Percentiles rank a stretch among this genome's conserved stretches.
Evolutionary conservation across 2,888 invertebrate genomes (phyloP).

Genomic region (Drosophila atroscutellata): DNA sequence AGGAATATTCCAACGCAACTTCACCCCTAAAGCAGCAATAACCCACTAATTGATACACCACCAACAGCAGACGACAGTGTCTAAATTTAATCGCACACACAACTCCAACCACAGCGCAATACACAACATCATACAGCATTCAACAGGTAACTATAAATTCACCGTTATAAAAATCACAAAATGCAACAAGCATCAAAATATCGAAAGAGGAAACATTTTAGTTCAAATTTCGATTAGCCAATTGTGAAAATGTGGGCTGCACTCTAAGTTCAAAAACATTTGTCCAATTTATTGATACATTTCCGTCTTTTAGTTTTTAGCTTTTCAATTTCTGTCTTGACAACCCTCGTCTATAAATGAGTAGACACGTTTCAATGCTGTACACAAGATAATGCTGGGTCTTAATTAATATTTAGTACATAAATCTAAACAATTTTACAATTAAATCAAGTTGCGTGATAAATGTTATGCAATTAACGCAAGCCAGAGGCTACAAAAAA

Average conservation of each 20-base stretch:
- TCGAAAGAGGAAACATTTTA: neutral
- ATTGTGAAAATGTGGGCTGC: neutral
- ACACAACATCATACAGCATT: conserved; percentile 5
- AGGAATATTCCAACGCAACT: conserved; percentile 77
- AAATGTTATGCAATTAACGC: conserved; percentile 62
- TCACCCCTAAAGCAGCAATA: conserved; percentile 51
- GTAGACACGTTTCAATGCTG: conserved; percentile 32
- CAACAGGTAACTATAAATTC: conserved; percentile 22
- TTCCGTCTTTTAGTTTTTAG: neutral
- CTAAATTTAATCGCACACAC: neutral
- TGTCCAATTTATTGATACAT: neutral
- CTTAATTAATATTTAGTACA: conserved; percentile 56
- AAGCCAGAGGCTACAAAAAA: conserved; percentile 33
- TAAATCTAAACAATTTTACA: conserved; percentile 34
- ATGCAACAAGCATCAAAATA: neutral
- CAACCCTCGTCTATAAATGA: neutral
- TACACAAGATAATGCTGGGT: conserved; percentile 17
- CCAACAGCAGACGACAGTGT: conserved; percentile 5
- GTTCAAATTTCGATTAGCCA: neutral
- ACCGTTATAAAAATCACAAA: neutral
- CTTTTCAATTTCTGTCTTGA: neutral
- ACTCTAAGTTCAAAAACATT: neutral
- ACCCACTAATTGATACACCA: conserved; percentile 14
- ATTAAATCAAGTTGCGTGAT: conserved; percentile 71
- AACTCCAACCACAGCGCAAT: neutral